Evolutionary conservation across 2,113 vertebrate genomes (phyloP).

Genomic region (Bos indicus): DNA sequence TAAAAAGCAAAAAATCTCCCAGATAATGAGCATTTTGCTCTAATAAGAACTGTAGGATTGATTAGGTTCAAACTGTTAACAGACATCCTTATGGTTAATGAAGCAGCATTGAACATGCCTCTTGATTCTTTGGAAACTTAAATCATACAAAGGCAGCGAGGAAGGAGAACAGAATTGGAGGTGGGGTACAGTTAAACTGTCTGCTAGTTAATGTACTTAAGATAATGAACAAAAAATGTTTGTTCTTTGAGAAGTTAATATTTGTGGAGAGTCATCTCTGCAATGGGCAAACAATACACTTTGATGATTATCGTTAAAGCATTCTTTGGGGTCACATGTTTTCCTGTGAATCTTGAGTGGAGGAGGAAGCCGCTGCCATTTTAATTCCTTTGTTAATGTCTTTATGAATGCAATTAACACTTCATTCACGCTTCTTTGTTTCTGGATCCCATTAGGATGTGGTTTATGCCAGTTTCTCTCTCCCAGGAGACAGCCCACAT

Average conservation of each 20-base stretch:
- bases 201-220: neutral
- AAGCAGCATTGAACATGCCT: constrained; percentile 35
- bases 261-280: constrained; percentile 18
- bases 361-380: constrained; percentile 77
- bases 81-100: constrained; percentile 38
- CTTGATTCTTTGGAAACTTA: constrained; percentile 38
- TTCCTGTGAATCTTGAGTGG: constrained; percentile 32
- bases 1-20: constrained; percentile 19
- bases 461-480: constrained; percentile 77
- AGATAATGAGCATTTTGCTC: constrained; percentile 42
- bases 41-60: constrained; percentile 53
- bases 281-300: constrained; percentile 35
- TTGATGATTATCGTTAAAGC: constrained; percentile 12
- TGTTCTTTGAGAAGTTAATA: constrained; percentile 38
- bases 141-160: constrained; percentile 11
- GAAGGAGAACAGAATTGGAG: neutral
- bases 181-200: neutral
- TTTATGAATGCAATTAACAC: constrained; percentile 88
- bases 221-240: neutral
- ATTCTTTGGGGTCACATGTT: constrained; percentile 34
- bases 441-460: constrained; percentile 82
- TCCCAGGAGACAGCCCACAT: constrained; percentile 79
- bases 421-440: constrained; percentile 86
- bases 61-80: constrained; percentile 40
- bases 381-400: constrained; percentile 86